Conservation (phyloP, 2,113 vertebrate species). For the Pelobates fuscus region DNA sequence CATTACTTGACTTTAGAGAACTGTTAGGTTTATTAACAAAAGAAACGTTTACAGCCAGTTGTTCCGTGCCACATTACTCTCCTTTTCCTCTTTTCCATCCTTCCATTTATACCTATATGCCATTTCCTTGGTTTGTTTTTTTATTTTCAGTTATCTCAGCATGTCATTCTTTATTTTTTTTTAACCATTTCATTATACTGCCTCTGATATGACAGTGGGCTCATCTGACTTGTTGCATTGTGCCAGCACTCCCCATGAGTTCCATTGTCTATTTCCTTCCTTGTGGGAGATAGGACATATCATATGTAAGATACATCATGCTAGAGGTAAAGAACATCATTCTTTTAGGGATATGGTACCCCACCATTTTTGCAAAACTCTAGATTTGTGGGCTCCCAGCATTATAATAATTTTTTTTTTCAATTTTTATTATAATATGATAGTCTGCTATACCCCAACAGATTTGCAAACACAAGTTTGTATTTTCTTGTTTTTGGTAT, state of each 20-base stretch:
- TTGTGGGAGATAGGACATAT: background rate
- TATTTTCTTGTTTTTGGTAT: background rate
- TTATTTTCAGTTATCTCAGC: background rate
- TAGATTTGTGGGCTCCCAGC: background rate
- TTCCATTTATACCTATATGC: constrained; percentile 2
- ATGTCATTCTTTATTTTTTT: background rate
- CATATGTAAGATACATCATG: constrained; percentile 3
- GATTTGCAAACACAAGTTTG: background rate
- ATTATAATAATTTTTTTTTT: background rate
- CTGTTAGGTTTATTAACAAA: constrained; percentile 61
- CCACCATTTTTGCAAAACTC: too few species aligned
- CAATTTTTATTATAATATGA: background rate
- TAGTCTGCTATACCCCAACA: background rate
- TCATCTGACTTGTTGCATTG: constrained; percentile 2
- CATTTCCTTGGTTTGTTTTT: background rate
- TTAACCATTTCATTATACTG: background rate
- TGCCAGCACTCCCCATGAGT: background rate
- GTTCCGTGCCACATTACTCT: constrained; percentile 58
- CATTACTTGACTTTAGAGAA: constrained; percentile 58
- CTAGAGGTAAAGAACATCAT: background rate
- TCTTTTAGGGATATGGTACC: too few species aligned
- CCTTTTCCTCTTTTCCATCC: constrained; percentile 47
- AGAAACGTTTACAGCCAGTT: constrained; percentile 63
- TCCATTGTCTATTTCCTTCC: background rate
- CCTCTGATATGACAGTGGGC: constrained; percentile 18